Conservation (phyloP, 2,888 invertebrate genomes). For the Cosmorhoe ocellata region DNA sequence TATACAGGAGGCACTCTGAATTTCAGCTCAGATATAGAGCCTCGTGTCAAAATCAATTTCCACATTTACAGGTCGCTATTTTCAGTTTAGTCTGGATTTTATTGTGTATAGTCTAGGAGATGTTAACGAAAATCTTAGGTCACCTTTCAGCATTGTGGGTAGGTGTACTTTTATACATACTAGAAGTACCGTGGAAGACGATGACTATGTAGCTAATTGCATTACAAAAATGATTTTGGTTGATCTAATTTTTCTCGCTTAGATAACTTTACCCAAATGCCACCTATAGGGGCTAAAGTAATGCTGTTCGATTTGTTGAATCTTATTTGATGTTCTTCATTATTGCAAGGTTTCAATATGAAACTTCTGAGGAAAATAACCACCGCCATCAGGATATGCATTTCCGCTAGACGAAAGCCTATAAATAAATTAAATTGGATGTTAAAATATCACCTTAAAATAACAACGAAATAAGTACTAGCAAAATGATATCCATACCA, state of each 20-base stretch:
- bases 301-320: conserved; percentile 13
- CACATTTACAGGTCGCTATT: conserved; percentile 73
- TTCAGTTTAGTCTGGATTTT: conserved; percentile 58
- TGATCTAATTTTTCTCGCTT: conserved; percentile 7
- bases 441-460: neutral
- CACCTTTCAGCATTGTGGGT: too few relatives aligned
- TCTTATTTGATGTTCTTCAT: conserved; percentile 11
- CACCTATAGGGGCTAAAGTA: conserved; percentile 15
- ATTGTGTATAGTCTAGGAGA: conserved; percentile 45
- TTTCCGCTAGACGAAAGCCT: conserved; percentile 46
- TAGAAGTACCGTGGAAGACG: too few relatives aligned
- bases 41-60: conserved; percentile 75
- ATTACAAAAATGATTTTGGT: too few relatives aligned
- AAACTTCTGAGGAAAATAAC: conserved; percentile 42
- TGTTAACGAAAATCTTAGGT: neutral
- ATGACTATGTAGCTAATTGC: too few relatives aligned
- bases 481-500: conserved; percentile 15
- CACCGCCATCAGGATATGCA: conserved; percentile 40
- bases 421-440: conserved; percentile 10
- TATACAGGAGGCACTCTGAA: conserved; percentile 58
- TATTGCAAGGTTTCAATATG: conserved; percentile 18
- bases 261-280: conserved; percentile 23
- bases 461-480: neutral
- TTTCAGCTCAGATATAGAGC: conserved; percentile 58
- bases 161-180: too few relatives aligned